Evolutionary conservation across 2,888 invertebrate genomes (phyloP).

Genomic region (Alcis repandata): DNA sequence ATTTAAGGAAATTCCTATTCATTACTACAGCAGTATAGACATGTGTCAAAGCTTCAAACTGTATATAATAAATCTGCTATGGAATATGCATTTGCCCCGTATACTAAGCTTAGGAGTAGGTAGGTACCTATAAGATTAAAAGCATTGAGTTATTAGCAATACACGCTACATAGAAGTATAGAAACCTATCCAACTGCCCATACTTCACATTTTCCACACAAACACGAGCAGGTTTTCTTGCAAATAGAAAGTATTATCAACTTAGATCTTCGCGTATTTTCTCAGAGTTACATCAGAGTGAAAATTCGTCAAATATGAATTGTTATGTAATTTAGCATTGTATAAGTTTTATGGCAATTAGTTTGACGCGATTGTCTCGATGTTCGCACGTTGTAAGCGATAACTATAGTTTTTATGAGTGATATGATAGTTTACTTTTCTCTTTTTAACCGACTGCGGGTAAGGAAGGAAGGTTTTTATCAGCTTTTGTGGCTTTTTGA

Average conservation of each 20-base stretch:
- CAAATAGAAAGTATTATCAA: conserved; percentile 30
- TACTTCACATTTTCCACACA: background rate
- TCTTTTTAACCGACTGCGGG: conserved; percentile 10
- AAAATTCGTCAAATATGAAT: conserved; percentile 31
- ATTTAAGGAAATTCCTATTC: too few species aligned
- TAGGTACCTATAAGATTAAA: too few species aligned
- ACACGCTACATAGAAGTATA: too few species aligned
- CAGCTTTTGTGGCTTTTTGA: too few species aligned
- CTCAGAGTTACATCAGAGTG: conserved; percentile 28
- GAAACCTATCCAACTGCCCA: too few species aligned
- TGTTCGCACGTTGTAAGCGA: conserved; percentile 27
- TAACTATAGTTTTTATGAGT: conserved; percentile 12
- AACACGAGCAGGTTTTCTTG: conserved; percentile 29
- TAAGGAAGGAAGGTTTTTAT: too few species aligned
- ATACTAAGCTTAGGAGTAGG: too few species aligned
- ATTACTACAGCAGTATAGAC: too few species aligned
- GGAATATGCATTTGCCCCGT: too few species aligned
- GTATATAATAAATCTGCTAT: too few species aligned
- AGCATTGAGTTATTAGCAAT: too few species aligned
- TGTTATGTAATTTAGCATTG: conserved; percentile 21
- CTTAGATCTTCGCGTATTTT: conserved; percentile 23
- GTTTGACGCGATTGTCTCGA: conserved; percentile 14
- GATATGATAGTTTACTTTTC: conserved; percentile 18
- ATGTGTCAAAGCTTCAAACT: too few species aligned
- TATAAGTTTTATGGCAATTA: conserved; percentile 33